phyloP scores from a whole-genome alignment of 2,888 invertebrate genomes.

The Acleris holmiana region DNA sequence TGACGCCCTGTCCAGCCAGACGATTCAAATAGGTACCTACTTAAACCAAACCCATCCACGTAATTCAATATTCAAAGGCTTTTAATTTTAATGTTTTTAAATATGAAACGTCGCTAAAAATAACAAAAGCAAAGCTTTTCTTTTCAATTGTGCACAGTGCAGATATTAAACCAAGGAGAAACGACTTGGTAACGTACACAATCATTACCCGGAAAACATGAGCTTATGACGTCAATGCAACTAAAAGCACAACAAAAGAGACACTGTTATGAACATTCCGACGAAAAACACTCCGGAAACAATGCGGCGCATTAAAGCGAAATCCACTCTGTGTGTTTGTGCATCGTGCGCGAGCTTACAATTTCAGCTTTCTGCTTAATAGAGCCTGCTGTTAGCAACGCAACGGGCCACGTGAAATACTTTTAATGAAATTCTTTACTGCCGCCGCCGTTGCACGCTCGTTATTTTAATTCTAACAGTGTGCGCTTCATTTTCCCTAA shows the following conservation, averaged over 20 bases:
- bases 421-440: slow-evolving; percentile 61
- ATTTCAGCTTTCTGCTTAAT: slow-evolving; percentile 48
- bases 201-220: background rate
- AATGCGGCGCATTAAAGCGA: slow-evolving; percentile 47
- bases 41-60: too few species aligned
- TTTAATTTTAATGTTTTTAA: too few species aligned
- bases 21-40: too few species aligned
- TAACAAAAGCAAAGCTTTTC: too few species aligned
- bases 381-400: slow-evolving; percentile 47
- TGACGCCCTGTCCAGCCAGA: too few species aligned
- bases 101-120: too few species aligned
- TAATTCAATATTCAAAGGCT: too few species aligned
- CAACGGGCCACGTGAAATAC: slow-evolving; percentile 51
- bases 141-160: too few species aligned
- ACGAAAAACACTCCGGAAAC: slow-evolving; percentile 27
- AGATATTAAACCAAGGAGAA: background rate
- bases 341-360: slow-evolving; percentile 38
- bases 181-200: background rate
- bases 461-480: slow-evolving; percentile 53
- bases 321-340: slow-evolving; percentile 47
- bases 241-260: slow-evolving; percentile 13
- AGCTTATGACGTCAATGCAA: slow-evolving; percentile 1
- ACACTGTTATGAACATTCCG: slow-evolving; percentile 18
- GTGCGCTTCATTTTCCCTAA: slow-evolving; percentile 54
- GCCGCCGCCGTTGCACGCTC: slow-evolving; percentile 45